phyloP scores from a whole-genome alignment of 2,797 vertebrate species.

The Sternotherus odoratus region DNA sequence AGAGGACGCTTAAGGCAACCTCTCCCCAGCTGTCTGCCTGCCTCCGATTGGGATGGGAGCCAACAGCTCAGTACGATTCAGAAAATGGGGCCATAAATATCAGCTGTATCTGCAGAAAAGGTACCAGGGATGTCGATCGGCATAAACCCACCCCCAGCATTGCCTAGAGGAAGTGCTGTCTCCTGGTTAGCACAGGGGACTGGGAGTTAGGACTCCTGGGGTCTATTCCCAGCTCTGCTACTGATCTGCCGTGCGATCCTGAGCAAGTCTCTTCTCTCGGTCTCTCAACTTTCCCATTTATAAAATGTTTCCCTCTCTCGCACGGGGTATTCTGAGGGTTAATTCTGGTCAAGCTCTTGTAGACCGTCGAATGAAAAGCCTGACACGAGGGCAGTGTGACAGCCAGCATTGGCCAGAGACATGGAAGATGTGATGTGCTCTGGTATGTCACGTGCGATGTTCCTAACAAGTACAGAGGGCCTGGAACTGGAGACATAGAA shows the following conservation, averaged over 20 bases:
- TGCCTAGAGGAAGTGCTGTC: background rate
- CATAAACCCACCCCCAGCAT: background rate
- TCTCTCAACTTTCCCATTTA: background rate
- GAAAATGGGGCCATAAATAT: background rate
- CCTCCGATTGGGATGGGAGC: background rate
- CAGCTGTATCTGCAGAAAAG: background rate
- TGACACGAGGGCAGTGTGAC: background rate
- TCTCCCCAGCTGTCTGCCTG: background rate
- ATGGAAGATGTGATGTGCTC: background rate
- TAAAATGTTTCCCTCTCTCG: background rate
- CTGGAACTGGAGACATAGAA: background rate
- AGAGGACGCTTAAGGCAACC: background rate
- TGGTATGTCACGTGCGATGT: background rate
- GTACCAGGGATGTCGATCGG: background rate
- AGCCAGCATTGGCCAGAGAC: background rate
- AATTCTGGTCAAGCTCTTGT: background rate
- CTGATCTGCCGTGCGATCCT: background rate
- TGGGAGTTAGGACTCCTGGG: background rate
- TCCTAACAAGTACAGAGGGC: constrained; percentile 13
- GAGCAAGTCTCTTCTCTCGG: background rate
- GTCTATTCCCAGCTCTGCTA: background rate
- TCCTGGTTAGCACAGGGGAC: background rate
- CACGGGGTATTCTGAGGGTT: background rate
- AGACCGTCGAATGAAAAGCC: background rate
- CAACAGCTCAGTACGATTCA: background rate